A percentile compares a stretch with the other conserved stretches of the same genome.
phyloP scores from a whole-genome alignment of 1,140 invertebrate genomes.

The Aphidius gifuensis region DNA sequence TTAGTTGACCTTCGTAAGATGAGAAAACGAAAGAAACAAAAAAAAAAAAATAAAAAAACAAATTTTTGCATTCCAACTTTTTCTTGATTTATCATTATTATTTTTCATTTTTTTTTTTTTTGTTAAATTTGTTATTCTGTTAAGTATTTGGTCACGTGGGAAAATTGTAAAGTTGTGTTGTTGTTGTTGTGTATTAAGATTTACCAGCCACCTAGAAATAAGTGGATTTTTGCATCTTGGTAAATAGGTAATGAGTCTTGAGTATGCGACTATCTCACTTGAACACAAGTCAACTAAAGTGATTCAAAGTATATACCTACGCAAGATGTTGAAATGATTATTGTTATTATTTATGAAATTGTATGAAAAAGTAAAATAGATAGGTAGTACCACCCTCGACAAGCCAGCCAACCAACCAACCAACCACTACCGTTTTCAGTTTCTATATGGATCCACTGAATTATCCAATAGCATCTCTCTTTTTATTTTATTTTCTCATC shows the following conservation, averaged over 20 bases:
- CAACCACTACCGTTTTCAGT: constrained; percentile 22
- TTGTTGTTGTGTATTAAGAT: not conserved
- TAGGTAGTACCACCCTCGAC: constrained; percentile 15
- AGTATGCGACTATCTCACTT: not conserved
- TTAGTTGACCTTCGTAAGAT: not conserved
- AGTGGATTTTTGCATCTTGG: constrained; percentile 37
- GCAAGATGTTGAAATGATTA: not conserved
- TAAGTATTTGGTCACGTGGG: constrained; percentile 39
- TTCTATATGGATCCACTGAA: constrained; percentile 7
- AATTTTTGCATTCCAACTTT: too few relatives aligned
- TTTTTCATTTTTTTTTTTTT: too few relatives aligned
- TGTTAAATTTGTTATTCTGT: too few relatives aligned
- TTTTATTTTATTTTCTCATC: not conserved
- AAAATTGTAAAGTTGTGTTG: constrained; percentile 32
- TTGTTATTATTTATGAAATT: not conserved
- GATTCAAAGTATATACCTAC: not conserved
- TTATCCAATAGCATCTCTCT: not conserved
- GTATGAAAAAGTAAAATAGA: not conserved
- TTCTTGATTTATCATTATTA: too few relatives aligned
- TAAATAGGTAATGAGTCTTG: constrained; percentile 44
- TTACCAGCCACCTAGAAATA: constrained; percentile 31
- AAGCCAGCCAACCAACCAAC: not conserved
- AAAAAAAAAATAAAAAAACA: too few relatives aligned
- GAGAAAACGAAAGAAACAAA: not conserved
- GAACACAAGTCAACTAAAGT: not conserved